Percentiles rank a stretch among this genome's conserved stretches.
Conservation (phyloP, 2,113 vertebrate genomes). For the Cacatua alba region DNA sequence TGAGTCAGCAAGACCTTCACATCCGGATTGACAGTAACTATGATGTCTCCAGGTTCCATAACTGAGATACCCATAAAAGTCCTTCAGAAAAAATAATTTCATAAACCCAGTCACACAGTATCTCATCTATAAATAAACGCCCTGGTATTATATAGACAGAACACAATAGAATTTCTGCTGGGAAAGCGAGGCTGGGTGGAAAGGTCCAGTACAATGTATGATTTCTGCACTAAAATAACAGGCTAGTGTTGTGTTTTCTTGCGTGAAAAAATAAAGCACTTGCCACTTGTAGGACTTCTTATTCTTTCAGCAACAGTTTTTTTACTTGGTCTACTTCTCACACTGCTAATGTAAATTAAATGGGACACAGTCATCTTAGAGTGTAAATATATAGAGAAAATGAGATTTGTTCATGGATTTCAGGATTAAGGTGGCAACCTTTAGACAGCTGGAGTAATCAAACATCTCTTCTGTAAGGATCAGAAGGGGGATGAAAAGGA, state of each 20-base stretch:
- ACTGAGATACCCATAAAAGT: not conserved
- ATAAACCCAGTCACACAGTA: not conserved
- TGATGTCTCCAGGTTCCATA: not conserved
- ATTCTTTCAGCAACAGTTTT: not conserved
- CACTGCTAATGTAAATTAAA: not conserved
- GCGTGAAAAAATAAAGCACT: not conserved
- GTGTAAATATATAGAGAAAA: not conserved
- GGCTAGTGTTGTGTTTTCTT: not conserved
- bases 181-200: not conserved
- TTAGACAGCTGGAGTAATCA: not conserved
- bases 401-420: not conserved
- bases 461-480: not conserved
- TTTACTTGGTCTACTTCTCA: not conserved
- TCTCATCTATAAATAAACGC: not conserved
- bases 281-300: not conserved
- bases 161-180: not conserved
- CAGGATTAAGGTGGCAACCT: not conserved
- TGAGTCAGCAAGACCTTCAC: not conserved
- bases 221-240: not conserved
- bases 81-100: not conserved
- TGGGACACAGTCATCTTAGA: not conserved
- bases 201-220: rapidly evolving
- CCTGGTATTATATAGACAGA: not conserved
- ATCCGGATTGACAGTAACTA: not conserved
- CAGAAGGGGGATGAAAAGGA: not conserved